phyloP scores from a whole-genome alignment of 2,113 vertebrate genomes.

The Proteles cristata region DNA sequence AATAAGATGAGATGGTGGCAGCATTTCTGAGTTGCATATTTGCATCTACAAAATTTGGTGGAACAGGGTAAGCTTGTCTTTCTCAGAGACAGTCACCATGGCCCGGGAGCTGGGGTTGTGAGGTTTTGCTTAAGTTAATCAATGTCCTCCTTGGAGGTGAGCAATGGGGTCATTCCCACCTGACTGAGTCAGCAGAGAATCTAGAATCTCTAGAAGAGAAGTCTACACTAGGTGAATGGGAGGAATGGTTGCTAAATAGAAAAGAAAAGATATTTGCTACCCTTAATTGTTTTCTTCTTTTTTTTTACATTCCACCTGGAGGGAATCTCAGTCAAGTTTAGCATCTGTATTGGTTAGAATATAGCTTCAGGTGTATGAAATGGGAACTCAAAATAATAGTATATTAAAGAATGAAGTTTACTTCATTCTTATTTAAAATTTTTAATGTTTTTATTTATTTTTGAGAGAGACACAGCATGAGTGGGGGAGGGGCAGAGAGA shows the following conservation, averaged over 20 bases:
- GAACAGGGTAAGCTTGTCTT: neutral
- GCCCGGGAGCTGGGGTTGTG: neutral
- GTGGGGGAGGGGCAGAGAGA: no score
- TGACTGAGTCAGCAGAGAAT: neutral
- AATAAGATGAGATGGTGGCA: neutral
- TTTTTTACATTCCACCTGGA: neutral
- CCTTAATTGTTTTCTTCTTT: neutral
- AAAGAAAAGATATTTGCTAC: neutral
- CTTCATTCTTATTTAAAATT: neutral
- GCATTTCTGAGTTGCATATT: neutral
- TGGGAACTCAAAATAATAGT: neutral
- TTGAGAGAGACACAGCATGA: no score
- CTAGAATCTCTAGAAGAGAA: neutral
- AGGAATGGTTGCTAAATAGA: neutral
- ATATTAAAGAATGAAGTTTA: neutral
- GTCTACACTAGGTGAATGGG: neutral
- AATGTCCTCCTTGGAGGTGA: neutral
- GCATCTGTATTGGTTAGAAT: neutral
- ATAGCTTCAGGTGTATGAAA: neutral
- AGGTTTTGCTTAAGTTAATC: conserved; percentile 12
- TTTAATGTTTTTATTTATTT: no score
- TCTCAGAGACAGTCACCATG: neutral
- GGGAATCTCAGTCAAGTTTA: neutral
- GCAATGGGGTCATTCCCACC: neutral
- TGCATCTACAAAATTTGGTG: neutral